These are phyloP conservation scores for Plecturocebus donacophilus DNA, from an alignment of 2,113 vertebrate genomes.

Conservation along the genomic window DNA sequence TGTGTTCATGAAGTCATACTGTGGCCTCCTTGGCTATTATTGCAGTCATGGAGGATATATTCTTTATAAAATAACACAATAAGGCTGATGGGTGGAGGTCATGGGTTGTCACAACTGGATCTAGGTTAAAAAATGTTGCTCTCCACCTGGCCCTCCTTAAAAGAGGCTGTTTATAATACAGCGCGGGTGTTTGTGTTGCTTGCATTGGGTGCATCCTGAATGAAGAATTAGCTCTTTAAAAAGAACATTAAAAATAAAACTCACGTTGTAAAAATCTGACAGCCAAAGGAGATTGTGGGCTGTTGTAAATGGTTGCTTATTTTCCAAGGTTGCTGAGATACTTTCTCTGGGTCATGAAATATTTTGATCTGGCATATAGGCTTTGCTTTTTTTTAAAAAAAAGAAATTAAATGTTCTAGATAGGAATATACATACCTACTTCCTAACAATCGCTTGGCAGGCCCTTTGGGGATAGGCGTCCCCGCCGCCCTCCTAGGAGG, in stretches of 20 bases:
- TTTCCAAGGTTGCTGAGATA: background rate
- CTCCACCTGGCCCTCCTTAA: background rate
- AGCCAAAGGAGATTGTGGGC: background rate
- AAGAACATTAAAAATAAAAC: conserved; percentile 34
- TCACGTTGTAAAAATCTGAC: background rate
- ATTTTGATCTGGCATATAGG: background rate
- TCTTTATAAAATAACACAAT: background rate
- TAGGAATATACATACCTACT: background rate
- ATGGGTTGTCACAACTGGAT: background rate
- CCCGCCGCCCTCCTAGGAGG: background rate
- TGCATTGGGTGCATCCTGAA: background rate
- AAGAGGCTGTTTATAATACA: conserved; percentile 38
- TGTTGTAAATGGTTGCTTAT: background rate
- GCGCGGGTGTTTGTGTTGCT: background rate
- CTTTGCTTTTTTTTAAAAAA: background rate
- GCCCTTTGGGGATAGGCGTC: background rate
- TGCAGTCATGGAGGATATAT: background rate
- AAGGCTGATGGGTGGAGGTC: background rate
- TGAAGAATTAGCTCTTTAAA: conserved; percentile 19
- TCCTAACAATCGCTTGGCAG: background rate
- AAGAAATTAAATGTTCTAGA: background rate
- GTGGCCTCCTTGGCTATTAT: background rate
- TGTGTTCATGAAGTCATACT: background rate
- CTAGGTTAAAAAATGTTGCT: conserved; percentile 32
- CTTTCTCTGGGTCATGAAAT: background rate